Evolutionary conservation across 2,113 vertebrate species (phyloP).

Genomic region (Cephalopholis sonnerati): DNA sequence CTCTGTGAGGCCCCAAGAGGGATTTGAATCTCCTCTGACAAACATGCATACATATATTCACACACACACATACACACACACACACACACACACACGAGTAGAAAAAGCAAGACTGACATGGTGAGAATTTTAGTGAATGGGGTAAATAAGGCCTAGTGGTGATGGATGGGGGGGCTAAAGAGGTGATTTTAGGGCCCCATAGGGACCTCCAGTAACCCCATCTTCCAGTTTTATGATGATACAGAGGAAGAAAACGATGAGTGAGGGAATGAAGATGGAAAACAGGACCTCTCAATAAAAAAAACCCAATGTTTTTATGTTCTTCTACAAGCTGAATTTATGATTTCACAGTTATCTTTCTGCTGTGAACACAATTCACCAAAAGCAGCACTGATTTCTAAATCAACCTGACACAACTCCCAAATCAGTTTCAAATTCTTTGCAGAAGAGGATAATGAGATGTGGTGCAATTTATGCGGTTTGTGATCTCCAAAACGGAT

Average conservation of each 20-base stretch:
- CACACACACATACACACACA: constrained; percentile 2
- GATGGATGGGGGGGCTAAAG: constrained; percentile 26
- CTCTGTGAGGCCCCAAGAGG: constrained; percentile 30
- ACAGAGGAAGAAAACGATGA: constrained; percentile 4
- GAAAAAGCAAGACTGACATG: constrained; percentile 37
- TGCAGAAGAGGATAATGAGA: not conserved
- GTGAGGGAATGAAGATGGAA: constrained; percentile 28
- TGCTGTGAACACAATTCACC: not conserved
- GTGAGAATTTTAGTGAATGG: constrained; percentile 52
- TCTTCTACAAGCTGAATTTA: no score
- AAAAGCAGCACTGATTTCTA: not conserved
- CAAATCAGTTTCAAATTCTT: not conserved
- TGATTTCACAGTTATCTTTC: no score
- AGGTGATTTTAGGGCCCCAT: constrained; percentile 38
- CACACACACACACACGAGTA: constrained; percentile 6
- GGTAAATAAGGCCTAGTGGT: constrained; percentile 36
- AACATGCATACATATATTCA: not conserved
- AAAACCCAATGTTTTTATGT: no score
- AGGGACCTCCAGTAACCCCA: constrained; percentile 24
- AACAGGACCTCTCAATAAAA: not conserved
- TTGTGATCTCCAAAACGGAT: not conserved
- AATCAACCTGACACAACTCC: constrained; percentile 2
- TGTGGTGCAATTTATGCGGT: not conserved
- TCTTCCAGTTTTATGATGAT: constrained; percentile 24
- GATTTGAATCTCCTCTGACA: constrained; percentile 34